These are phyloP conservation scores for Oconnorella tubifera DNA, from an alignment of 2,888 invertebrate genomes.

Conservation along the genomic window DNA sequence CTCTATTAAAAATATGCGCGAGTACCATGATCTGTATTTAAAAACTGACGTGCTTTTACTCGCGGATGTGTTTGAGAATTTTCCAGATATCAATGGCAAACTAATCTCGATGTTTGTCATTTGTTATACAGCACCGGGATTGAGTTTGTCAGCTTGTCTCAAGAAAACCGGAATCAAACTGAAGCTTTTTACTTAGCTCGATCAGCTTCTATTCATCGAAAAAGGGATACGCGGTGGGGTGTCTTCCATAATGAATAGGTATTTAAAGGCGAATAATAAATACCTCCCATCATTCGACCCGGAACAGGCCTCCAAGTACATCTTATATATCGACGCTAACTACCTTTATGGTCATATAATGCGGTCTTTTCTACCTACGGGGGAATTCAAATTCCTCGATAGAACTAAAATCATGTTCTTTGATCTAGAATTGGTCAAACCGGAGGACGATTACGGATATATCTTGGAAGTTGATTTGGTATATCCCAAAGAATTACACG, in stretches of 20 bases:
- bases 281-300: not conserved
- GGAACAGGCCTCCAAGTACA: not conserved
- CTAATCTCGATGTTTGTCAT: too few relatives aligned
- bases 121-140: too few relatives aligned
- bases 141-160: too few relatives aligned
- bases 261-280: conserved; percentile 2
- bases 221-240: conserved; percentile 19
- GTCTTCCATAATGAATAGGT: not conserved
- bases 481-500: conserved; percentile 9
- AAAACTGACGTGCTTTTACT: conserved; percentile 17
- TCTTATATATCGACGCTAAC: conserved; percentile 5
- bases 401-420: not conserved
- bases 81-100: conserved; percentile 34
- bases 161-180: conserved; percentile 37
- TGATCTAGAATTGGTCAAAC: not conserved
- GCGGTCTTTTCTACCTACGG: not conserved
- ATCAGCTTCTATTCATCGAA: conserved; percentile 34
- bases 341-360: conserved; percentile 11
- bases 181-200: conserved; percentile 37
- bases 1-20: conserved; percentile 11
- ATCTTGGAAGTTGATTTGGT: conserved; percentile 9
- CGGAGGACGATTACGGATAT: not conserved
- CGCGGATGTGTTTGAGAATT: conserved; percentile 19
- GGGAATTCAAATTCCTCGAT: conserved; percentile 4
- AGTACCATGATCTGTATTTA: conserved; percentile 19